Percentiles rank a stretch among this genome's conserved stretches.
phyloP scores from a whole-genome alignment of 2,888 invertebrate genomes.

The Polydrusus pterygomalis region DNA sequence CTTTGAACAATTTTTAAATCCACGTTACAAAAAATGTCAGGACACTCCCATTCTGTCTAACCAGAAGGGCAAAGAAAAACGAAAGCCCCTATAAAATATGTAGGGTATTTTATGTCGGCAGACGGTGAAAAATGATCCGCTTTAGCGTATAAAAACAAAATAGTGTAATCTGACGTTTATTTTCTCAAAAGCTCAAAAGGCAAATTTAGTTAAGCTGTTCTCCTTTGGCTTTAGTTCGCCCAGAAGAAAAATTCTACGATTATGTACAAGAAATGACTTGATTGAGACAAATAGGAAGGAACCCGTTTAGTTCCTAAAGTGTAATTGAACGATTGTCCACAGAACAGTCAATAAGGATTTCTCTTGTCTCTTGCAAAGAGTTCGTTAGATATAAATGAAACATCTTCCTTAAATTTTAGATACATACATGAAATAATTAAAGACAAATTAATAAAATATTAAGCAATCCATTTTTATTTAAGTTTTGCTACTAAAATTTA shows the following conservation, averaged over 20 bases:
- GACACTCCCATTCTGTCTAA: conserved; percentile 23
- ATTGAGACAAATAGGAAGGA: conserved; percentile 18
- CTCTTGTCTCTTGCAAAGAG: too few species aligned
- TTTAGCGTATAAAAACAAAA: conserved; percentile 53
- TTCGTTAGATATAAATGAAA: too few species aligned
- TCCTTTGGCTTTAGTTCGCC: conserved; percentile 28
- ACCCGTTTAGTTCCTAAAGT: neutral
- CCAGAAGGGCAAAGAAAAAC: conserved; percentile 35
- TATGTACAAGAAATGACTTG: conserved; percentile 24
- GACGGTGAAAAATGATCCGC: conserved; percentile 48
- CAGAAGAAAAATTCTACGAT: conserved; percentile 35
- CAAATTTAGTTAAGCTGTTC: conserved; percentile 53
- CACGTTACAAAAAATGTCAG: conserved; percentile 23
- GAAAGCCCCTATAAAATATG: conserved; percentile 44
- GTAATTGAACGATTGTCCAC: too few species aligned
- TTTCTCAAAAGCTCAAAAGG: conserved; percentile 51
- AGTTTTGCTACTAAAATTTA: too few species aligned
- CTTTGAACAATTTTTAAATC: conserved; percentile 23
- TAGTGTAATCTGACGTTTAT: conserved; percentile 54
- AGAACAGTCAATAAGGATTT: too few species aligned
- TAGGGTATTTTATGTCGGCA: conserved; percentile 36
- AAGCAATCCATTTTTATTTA: too few species aligned
- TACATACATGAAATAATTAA: too few species aligned
- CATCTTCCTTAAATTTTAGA: too few species aligned
- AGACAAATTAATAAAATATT: too few species aligned